Percentiles rank a stretch among this genome's conserved stretches.
These are phyloP conservation scores for Oryzias celebensis DNA, from an alignment of 2,113 vertebrate genomes.

Conservation along the genomic window DNA sequence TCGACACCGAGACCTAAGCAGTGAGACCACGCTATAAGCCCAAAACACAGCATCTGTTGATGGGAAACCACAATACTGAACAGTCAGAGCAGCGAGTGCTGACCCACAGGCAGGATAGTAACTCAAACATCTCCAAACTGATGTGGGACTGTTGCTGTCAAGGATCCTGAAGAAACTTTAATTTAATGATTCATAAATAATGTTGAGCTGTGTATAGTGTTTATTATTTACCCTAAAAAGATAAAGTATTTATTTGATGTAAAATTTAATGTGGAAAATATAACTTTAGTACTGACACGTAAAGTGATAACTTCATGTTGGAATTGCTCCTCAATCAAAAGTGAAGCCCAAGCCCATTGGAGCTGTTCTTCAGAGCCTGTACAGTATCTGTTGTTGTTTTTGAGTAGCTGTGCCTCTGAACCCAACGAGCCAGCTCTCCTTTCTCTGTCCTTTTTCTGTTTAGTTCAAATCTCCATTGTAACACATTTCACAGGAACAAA, in stretches of 20 bases:
- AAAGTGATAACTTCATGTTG: no score
- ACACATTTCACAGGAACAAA: slow-evolving; percentile 49
- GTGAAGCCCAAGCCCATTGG: no score
- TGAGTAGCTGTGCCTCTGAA: slow-evolving; percentile 25
- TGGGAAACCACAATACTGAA: neutral
- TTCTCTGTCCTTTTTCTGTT: slow-evolving; percentile 3
- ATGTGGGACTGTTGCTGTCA: slow-evolving; percentile 11
- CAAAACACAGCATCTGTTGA: neutral
- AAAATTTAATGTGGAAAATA: slow-evolving; percentile 46
- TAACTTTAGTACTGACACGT: slow-evolving; percentile 37
- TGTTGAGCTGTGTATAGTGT: slow-evolving; percentile 9
- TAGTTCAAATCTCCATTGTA: slow-evolving; percentile 5
- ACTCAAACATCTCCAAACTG: slow-evolving; percentile 9
- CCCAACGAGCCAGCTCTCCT: slow-evolving; percentile 19
- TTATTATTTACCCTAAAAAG: slow-evolving; percentile 28
- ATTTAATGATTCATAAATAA: slow-evolving; percentile 15
- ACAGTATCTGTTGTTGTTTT: slow-evolving; percentile 2
- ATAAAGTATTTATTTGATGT: slow-evolving; percentile 38
- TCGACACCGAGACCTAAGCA: slow-evolving; percentile 78
- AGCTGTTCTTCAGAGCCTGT: no score
- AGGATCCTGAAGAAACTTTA: neutral
- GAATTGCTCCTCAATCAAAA: no score
- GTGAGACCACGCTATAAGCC: slow-evolving; percentile 88
- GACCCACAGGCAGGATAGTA: slow-evolving; percentile 1
- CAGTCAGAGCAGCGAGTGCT: slow-evolving; percentile 13